Conservation (phyloP, 1,140 invertebrate species). For the Globodera ellingtonae region DNA sequence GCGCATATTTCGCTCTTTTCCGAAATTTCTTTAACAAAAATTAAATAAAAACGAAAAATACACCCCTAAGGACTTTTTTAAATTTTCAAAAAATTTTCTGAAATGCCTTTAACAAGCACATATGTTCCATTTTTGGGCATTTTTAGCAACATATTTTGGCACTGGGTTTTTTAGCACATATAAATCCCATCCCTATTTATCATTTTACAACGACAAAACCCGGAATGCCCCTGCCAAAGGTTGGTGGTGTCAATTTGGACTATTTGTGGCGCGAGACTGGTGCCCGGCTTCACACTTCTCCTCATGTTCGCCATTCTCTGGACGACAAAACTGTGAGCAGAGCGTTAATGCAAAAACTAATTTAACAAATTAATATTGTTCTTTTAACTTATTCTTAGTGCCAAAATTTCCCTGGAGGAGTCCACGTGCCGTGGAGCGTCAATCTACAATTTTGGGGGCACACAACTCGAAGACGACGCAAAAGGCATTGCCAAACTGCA, state of each 20-base stretch:
- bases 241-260: constrained; percentile 75
- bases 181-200: no score
- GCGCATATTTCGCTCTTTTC: no score
- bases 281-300: constrained; percentile 42
- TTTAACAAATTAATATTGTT: neutral
- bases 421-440: constrained; percentile 34
- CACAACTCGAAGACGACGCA: constrained; percentile 39
- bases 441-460: constrained; percentile 40
- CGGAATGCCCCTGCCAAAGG: constrained; percentile 82
- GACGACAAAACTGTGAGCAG: constrained; percentile 45
- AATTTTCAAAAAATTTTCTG: no score
- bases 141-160: no score
- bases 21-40: no score
- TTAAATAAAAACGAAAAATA: no score
- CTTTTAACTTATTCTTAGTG: constrained; percentile 23
- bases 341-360: no score
- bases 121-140: no score
- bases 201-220: constrained; percentile 58
- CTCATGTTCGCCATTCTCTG: constrained; percentile 38
- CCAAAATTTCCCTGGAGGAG: constrained; percentile 38
- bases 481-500: constrained; percentile 42
- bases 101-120: no score
- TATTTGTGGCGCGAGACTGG: constrained; percentile 60
- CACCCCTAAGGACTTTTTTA: no score
- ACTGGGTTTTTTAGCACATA: no score